A percentile compares a stretch with the other conserved stretches of the same genome.
Conservation (phyloP, 2,113 vertebrate species). For the Rhinoderma darwinii region DNA sequence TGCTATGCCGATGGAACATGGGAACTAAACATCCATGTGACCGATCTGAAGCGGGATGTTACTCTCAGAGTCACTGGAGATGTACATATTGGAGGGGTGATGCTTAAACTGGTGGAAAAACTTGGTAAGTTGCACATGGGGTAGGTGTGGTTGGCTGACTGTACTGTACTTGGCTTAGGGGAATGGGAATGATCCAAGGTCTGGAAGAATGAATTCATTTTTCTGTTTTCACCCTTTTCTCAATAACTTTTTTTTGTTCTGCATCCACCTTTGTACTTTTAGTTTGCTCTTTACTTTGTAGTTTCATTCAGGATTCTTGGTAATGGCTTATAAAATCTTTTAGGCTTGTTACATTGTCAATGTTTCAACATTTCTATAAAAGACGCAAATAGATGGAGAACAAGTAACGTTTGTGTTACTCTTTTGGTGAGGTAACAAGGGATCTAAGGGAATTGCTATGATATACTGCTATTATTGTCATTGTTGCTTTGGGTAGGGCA, state of each 20-base stretch:
- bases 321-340: background rate
- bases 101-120: constrained; percentile 97
- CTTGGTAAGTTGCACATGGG: constrained; percentile 79
- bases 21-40: constrained; percentile 96
- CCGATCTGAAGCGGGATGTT: constrained; percentile 92
- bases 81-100: constrained; percentile 97
- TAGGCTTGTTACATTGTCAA: background rate
- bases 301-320: background rate
- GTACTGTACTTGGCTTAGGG: constrained; percentile 38
- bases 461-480: too few relatives aligned
- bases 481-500: too few relatives aligned
- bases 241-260: constrained; percentile 35
- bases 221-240: constrained; percentile 56
- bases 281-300: background rate
- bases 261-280: background rate
- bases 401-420: background rate
- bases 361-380: background rate
- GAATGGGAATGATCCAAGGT: too few relatives aligned
- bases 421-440: background rate
- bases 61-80: constrained; percentile 94
- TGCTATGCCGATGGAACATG: constrained; percentile 98
- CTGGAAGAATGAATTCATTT: constrained; percentile 50
- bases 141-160: constrained; percentile 35
- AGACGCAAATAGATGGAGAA: background rate
- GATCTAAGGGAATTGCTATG: too few relatives aligned